Base-by-base conservation (phyloP, 2,797 vertebrate genomes). In the Ctenopoma multispine region DNA sequence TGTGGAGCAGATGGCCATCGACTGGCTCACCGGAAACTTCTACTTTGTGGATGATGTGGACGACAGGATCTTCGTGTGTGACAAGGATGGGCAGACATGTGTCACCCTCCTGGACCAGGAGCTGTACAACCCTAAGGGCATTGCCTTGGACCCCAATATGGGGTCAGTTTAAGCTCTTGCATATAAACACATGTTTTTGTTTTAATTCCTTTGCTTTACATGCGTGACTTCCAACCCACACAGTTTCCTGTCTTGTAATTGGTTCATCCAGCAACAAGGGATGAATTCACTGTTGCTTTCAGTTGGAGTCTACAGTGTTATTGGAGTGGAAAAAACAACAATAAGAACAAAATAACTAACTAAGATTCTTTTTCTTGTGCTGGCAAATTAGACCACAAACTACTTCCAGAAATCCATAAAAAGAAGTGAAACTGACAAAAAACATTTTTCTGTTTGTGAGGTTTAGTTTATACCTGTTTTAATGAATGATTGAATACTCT, bases 1-100 rank as follows among this genome's bases (percentile, higher is more conserved):
- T 46, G 97, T 99, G 77, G 96, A 98, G 70, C 97, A 99, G 93
- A 99, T 99, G 97, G 98, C 98, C 55, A 97, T 99, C 0, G 98
- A 99, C 90, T 99, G 98, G 98, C 94, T 99, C 82, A 99, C 97
- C 0, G 97, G 97, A 86, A 99, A 99, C 94, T 97, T 99, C 93
- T 99, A 99, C 95, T 99, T 99, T 20, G 97, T 98, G 86, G 98
- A 99, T 70, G 96, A 98, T 80, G 96, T 99, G 3, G 97, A 98
- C 0, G 97, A 99, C 84, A 94, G 96, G 18, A 96, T 99, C 88
- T 99, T 99, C 21, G 97, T 99, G 34, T 99, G 98, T 93, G 96
- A 97, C 90, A 95, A 96, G 85, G 95, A 97, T 0, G 97, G 98
- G 5, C 94, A 95, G 89, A 99, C 96, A 0, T 99, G 98, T 0